Percentiles rank a stretch among this genome's conserved stretches.
phyloP scores from a whole-genome alignment of 1,140 invertebrate genomes.

The Rhopalosiphum padi region DNA sequence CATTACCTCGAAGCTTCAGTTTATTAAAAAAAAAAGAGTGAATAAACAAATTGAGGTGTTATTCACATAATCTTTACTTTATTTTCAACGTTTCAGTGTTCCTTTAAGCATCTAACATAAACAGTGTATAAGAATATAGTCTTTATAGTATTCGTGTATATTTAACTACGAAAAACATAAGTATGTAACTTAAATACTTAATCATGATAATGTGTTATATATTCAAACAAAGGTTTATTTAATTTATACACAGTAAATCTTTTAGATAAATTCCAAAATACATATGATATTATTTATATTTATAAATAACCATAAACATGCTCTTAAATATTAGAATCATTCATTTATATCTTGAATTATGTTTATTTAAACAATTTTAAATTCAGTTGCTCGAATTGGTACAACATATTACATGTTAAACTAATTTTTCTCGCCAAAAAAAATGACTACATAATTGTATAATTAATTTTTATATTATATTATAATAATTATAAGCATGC shows the following conservation, averaged over 20 bases:
- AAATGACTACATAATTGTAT: too few species aligned
- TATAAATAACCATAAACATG: background rate
- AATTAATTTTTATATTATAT: too few species aligned
- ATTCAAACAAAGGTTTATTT: background rate
- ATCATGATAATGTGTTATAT: background rate
- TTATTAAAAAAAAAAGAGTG: background rate
- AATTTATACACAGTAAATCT: background rate
- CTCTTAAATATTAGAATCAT: background rate
- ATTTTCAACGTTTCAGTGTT: background rate
- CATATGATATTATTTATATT: too few species aligned
- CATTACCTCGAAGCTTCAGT: background rate
- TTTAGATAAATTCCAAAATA: too few species aligned
- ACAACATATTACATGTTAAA: too few species aligned
- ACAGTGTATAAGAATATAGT: background rate
- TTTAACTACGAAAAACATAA: background rate
- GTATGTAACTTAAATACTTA: background rate
- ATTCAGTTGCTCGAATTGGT: background rate
- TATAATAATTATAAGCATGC: too few species aligned
- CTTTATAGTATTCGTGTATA: background rate
- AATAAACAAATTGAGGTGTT: background rate
- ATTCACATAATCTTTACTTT: background rate
- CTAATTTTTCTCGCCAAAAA: too few species aligned
- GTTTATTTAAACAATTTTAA: background rate
- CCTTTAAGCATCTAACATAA: background rate
- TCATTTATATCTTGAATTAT: background rate